Base-by-base conservation (phyloP, 2,113 vertebrate genomes). In the Psephotus haematonotus region DNA sequence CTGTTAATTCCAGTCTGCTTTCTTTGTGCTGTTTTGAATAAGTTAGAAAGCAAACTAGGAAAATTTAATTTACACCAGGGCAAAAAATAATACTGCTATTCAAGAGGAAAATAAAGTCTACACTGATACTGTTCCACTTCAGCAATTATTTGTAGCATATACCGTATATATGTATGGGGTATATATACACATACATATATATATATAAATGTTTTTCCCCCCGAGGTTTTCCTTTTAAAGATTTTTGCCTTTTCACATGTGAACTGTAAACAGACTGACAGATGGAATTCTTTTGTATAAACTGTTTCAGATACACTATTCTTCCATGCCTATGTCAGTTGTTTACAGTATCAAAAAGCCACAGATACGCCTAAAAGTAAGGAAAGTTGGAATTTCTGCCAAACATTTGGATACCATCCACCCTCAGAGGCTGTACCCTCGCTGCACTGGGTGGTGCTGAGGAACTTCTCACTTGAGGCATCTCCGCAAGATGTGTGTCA, bases 241-340 rank as follows among this genome's bases (percentile, higher is more conserved):
- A 90, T 97, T 98, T 97, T 98, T 96, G 92, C 97, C 94, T 95
- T 97, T 97, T 98, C 97, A 95, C 95, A 97, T 98, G 95, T 97
- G 97, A 97, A 97, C 96, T 97, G 96, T 98, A 98, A 98, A 98
- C 97, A 98, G 92, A 97, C 95, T 97, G 97, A 98, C 97, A 97
- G 97, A 98, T 97, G 97, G 97, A 98, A 98, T 98, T 92, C 97
- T 97, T 98, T 96, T 95, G 96, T 97, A 95, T 98, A 98, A 98
- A 98, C 97, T 97, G 86, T 97, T 97, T 97, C 97, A 98, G 97
- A 98, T 97, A 97, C 96, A 97, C 96, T 97, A 82, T 96, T 97
- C 96, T 93, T 98, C 95, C 86, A 59, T 95, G 97, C 90, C 95
- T 97, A 60, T 98, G 97, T 98, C 97, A 97, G 96, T 97, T 98